Percentiles rank a stretch among this genome's conserved stretches.
Evolutionary conservation across 2,113 vertebrate genomes (phyloP).

Genomic region (Sterrhoptilus dennistouni): DNA sequence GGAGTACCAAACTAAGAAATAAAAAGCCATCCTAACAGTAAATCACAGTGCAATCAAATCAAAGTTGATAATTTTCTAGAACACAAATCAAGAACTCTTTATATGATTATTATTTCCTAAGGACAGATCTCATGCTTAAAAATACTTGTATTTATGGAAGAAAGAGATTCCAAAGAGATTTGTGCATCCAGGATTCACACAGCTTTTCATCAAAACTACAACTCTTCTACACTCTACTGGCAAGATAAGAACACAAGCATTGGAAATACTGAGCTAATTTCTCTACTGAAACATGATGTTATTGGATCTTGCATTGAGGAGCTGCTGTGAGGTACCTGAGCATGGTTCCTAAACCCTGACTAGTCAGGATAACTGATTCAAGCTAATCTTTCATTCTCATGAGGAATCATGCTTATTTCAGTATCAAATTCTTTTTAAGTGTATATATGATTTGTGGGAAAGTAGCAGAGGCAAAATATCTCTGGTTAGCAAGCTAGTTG

Average conservation of each 20-base stretch:
- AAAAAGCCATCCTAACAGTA: not conserved
- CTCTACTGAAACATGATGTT: not conserved
- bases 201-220: not conserved
- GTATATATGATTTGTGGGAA: not conserved
- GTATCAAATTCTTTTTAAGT: not conserved
- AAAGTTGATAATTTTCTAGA: not conserved
- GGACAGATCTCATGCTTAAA: not conserved
- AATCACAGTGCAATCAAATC: not conserved
- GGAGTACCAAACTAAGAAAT: not conserved
- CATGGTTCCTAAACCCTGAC: not conserved
- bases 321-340: not conserved
- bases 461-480: not conserved
- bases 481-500: not conserved
- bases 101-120: not conserved
- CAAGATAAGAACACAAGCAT: not conserved
- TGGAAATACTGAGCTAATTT: not conserved
- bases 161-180: not conserved
- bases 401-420: not conserved
- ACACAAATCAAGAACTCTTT: not conserved
- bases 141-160: not conserved
- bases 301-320: not conserved
- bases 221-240: fast-evolving
- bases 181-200: not conserved
- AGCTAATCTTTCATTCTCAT: not conserved
- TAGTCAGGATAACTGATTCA: not conserved